Evolutionary conservation across 2,113 vertebrate species (phyloP), one percentile per base, ranked within the genome.

Genomic region (Nesogale talazaci): DNA sequence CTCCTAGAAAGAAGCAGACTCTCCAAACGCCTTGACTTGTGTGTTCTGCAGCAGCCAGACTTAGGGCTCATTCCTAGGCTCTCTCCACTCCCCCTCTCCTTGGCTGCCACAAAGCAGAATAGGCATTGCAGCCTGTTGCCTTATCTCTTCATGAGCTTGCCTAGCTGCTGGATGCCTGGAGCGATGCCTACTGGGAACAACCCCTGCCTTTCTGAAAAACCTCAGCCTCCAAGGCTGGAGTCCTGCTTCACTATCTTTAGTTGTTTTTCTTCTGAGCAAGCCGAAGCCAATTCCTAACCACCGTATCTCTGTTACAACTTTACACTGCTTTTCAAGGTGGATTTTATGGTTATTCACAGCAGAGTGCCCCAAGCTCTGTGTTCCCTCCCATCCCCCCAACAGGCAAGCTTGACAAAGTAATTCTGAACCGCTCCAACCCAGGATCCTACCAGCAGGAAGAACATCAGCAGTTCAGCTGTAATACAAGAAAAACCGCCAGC

Each of bases 401-500:
- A 93, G 61, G 61, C 86, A 91, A 82, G 75, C 34, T 31, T 85
- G 85, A 97, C 91, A 91, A 96, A 84, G 69, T 86, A 96, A 96
- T 94, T 95, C 77, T 93, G 57, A 96, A 83, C 65, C 89, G 83
- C 74, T 81, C 75, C 7, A 46, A n/a, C 36, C 81, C 94, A 86
- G 90, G 16, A 36, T 96, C 93, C 89, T 70, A 94, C 74, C 65
- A 93, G 93, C 95, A 94, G 94, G 81, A 90, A 97, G 89, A 96
- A 40, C 86, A 89, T 86, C 94, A 85, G 89, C 56, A 46, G 83
- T 42, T 95, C 89, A 96, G 86, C 93, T 31, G 92, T 56, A 93
- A 90, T 78, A 96, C 94, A 96, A 93, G 85, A 89, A 96, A 95
- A 96, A 29, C 75, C 85, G 0, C 69, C 86, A 89, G 94, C 89